A percentile compares a stretch with the other conserved stretches of the same genome.
phyloP scores from a whole-genome alignment of 1,140 invertebrate genomes.

The Drosophila pruinosa region DNA sequence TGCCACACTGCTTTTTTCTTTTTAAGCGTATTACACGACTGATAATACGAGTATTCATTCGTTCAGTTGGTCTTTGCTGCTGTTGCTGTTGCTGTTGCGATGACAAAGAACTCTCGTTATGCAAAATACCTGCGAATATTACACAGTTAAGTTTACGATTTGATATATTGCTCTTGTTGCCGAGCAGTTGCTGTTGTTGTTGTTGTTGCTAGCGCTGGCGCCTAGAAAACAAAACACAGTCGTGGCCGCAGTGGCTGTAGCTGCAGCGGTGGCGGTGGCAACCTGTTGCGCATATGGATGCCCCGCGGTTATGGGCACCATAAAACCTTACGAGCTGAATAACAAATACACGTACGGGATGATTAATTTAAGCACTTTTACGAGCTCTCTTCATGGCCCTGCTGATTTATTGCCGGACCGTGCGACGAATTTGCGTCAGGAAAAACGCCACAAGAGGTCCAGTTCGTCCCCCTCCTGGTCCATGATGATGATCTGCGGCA shows the following conservation, averaged over 20 bases:
- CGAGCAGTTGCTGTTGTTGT: neutral
- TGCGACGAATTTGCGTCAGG: slow-evolving; percentile 62
- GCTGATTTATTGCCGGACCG: slow-evolving; percentile 75
- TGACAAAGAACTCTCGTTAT: slow-evolving; percentile 64
- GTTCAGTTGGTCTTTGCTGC: neutral
- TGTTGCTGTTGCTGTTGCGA: neutral
- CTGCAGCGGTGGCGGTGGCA: slow-evolving; percentile 56
- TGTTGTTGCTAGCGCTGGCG: slow-evolving; percentile 37
- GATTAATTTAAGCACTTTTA: slow-evolving; percentile 83
- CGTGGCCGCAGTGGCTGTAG: neutral
- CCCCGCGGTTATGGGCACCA: slow-evolving; percentile 55
- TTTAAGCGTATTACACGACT: neutral
- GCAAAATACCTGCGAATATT: slow-evolving; percentile 63
- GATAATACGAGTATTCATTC: neutral
- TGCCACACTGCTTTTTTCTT: neutral
- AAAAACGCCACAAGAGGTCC: slow-evolving; percentile 38
- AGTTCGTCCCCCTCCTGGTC: no score
- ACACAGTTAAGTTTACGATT: slow-evolving; percentile 61
- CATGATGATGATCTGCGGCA: neutral
- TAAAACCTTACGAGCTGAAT: slow-evolving; percentile 69
- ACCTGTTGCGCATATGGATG: slow-evolving; percentile 59
- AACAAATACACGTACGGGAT: slow-evolving; percentile 77
- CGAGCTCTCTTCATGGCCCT: slow-evolving; percentile 75
- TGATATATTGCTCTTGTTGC: slow-evolving; percentile 28
- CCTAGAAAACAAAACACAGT: slow-evolving; percentile 35